Percentiles rank a stretch among this genome's conserved stretches.
phyloP scores from a whole-genome alignment of 2,888 invertebrate species.

The Griposia aprilina region DNA sequence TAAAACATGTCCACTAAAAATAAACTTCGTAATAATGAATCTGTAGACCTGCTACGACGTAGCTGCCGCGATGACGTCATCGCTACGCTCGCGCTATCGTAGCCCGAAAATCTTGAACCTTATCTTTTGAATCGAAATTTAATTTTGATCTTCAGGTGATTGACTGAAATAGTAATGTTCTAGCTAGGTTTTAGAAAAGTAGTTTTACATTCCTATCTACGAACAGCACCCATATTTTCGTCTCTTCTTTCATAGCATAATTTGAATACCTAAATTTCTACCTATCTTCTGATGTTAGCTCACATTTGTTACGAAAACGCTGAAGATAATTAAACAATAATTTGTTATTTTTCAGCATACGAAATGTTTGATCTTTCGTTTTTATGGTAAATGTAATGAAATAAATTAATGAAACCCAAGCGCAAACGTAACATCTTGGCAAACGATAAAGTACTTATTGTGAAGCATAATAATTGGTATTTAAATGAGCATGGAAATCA shows the following conservation, averaged over 20 bases:
- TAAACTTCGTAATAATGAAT: background rate
- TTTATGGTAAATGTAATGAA: no score
- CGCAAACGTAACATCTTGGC: background rate
- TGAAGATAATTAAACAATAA: no score
- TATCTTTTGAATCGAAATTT: no score
- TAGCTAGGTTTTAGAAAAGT: background rate
- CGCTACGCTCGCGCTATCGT: background rate
- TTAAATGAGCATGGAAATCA: constrained; percentile 27
- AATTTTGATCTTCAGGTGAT: background rate
- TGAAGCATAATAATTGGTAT: constrained; percentile 1
- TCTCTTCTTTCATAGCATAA: background rate
- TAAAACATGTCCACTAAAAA: no score
- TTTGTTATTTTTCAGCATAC: no score
- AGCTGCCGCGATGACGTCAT: background rate
- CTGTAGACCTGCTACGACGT: background rate
- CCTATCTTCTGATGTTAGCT: background rate
- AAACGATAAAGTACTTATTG: background rate
- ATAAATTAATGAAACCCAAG: background rate
- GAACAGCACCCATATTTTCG: no score
- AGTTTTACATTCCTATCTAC: background rate
- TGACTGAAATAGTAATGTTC: background rate
- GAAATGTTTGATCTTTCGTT: no score
- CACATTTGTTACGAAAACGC: no score
- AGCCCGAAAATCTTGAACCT: background rate
- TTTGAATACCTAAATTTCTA: background rate